A percentile compares a stretch with the other conserved stretches of the same genome.
These are phyloP conservation scores for Actias luna DNA, from an alignment of 2,888 invertebrate species.

Conservation along the genomic window DNA sequence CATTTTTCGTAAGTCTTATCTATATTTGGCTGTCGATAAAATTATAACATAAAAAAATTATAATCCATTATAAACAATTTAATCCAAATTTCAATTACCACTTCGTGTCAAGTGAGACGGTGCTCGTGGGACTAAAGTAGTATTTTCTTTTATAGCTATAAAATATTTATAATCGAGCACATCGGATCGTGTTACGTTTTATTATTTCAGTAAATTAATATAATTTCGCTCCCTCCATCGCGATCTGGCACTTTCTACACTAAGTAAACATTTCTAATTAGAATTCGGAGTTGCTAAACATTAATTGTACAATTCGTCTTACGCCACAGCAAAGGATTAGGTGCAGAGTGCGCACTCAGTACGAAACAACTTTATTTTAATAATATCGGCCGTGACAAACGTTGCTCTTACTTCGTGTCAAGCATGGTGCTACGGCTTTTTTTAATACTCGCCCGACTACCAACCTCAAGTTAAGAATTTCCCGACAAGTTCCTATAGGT, in stretches of 20 bases:
- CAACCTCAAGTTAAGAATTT: no score
- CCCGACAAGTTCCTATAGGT: no score
- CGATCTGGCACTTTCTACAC: slow-evolving; percentile 6
- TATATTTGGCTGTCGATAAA: no score
- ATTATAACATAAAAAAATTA: background rate
- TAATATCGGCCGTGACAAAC: background rate
- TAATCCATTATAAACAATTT: background rate
- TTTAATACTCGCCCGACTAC: no score
- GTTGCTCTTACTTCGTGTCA: no score
- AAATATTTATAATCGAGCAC: slow-evolving; percentile 1
- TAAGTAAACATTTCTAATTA: slow-evolving; percentile 12
- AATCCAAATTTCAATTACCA: background rate
- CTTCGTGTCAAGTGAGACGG: background rate
- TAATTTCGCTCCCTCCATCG: background rate
- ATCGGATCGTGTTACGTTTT: background rate
- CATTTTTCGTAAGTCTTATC: no score
- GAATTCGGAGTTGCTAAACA: slow-evolving; percentile 8
- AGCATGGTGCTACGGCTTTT: no score
- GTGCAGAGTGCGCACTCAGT: background rate
- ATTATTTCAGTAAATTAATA: slow-evolving; percentile 5
- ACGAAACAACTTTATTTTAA: background rate
- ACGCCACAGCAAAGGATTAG: background rate
- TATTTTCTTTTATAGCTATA: slow-evolving; percentile 3
- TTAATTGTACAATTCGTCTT: slow-evolving; percentile 3
- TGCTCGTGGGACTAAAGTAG: background rate